phyloP scores from a whole-genome alignment of 1,140 invertebrate genomes.

The Achroia grisella region DNA sequence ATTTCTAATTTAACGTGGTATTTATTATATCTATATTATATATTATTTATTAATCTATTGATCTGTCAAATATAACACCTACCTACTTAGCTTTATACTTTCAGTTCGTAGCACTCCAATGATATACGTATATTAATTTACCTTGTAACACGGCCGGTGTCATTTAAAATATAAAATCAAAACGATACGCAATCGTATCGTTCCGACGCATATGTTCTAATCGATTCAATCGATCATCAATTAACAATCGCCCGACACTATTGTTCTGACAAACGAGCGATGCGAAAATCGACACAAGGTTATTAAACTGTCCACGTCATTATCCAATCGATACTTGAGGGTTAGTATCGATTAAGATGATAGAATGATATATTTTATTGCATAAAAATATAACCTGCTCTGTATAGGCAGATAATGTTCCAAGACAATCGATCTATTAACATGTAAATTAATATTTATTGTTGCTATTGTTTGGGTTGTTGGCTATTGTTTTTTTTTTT shows the following conservation, averaged over 20 bases:
- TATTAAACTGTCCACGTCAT: conserved; percentile 1
- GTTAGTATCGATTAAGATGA: conserved; percentile 1
- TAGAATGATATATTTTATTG: conserved; percentile 3
- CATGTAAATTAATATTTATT: conserved; percentile 28
- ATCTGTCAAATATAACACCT: no score
- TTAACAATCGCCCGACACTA: conserved; percentile 9
- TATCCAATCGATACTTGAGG: neutral
- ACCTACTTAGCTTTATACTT: no score
- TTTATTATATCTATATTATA: no score
- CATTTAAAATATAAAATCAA: no score
- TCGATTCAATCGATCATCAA: conserved; percentile 21
- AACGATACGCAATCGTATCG: no score
- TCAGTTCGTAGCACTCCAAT: no score
- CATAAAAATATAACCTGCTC: neutral
- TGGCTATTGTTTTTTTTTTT: conserved; percentile 7
- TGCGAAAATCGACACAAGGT: conserved; percentile 1
- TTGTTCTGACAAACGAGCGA: conserved; percentile 1
- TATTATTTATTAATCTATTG: no score
- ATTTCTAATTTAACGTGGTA: no score
- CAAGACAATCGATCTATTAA: conserved; percentile 21
- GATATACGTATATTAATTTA: no score
- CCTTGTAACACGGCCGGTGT: no score
- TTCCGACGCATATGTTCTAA: conserved; percentile 8
- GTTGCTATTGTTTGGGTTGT: conserved; percentile 12
- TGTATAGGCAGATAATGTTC: neutral